Percentiles rank a stretch among this genome's conserved stretches.
Evolutionary conservation across 2,888 invertebrate genomes (phyloP).

Genomic region (Drosophila gaucha): DNA sequence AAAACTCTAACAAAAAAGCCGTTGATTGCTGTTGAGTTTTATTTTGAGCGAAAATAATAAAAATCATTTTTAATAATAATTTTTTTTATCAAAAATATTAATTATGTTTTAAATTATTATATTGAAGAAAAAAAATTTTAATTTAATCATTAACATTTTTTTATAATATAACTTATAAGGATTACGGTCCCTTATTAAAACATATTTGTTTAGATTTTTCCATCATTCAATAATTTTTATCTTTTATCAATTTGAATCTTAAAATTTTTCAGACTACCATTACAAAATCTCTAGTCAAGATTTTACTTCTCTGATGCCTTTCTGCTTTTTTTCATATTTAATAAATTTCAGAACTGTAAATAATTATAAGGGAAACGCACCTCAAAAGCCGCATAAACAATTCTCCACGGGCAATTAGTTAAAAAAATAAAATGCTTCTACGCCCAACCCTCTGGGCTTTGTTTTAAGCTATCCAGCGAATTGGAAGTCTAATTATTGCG

Average conservation of each 20-base stretch:
- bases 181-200: too few species aligned
- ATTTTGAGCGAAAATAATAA: too few species aligned
- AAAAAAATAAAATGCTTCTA: constrained; percentile 1
- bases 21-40: too few species aligned
- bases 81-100: too few species aligned
- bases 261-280: not conserved
- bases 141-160: too few species aligned
- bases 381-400: constrained; percentile 31
- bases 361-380: not conserved
- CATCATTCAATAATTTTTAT: too few species aligned
- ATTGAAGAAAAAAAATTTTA: too few species aligned
- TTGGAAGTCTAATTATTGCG: constrained; percentile 58
- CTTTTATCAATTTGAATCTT: not conserved
- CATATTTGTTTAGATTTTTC: too few species aligned
- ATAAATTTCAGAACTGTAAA: not conserved
- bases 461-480: not conserved
- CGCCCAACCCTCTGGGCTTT: constrained; percentile 3
- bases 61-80: too few species aligned
- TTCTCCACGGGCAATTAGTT: constrained; percentile 43
- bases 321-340: not conserved
- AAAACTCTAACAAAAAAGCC: too few species aligned
- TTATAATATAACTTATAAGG: too few species aligned
- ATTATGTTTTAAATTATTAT: too few species aligned
- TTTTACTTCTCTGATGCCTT: not conserved
- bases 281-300: not conserved